Evolutionary conservation across 2,797 vertebrate genomes (phyloP), one percentile per base, ranked within the genome.

Genomic region (Staurois parvus): DNA sequence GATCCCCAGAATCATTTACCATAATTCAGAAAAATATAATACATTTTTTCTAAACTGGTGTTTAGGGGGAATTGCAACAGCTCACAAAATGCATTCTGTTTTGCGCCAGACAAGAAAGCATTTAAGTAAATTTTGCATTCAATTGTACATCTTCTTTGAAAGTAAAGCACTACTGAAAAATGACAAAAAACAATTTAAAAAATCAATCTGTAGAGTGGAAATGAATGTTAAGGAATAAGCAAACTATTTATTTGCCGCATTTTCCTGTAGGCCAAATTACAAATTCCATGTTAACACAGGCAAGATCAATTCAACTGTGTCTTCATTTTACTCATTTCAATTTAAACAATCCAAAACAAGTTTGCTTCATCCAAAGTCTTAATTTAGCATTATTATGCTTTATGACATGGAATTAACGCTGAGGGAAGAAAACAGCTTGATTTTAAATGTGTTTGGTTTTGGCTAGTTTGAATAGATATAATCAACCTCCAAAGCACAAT

Each of bases 171-270:
- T 79, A 74, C 73, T 79, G 69, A 83, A 82, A 87, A 83, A 83
- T 40, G 75, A 86, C 68, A 29, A 62, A 84, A 86, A 79, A 87
- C 76, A 69, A 83, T 84, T 79, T 84, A 42, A 72, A 79, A 74
- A 87, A 87, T 87, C 85, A 84, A 84, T 87, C 79, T 79, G 42
- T 28, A 67, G 30, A 34, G 29, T 45, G 45, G 70, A 87, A 70
- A 87, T 87, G 70, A 87, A 83, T 72, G 68, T 68, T 32, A 48
- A n/a, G 30, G 48, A 79, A 52, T 15, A 30, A 6, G 21, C 56
- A 30, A 87, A 79, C 69, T 32, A 28, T 87, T 69, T 84, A 83
- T 87, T 48, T 79, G 67, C 29, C 83, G 78, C 73, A 40, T 87
- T 74, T 83, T 79, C 30, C 81, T 83, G 76, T 30, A 75, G 70